Evolutionary conservation across 2,888 invertebrate species (phyloP).

Genomic region (Amphipoea lucens): DNA sequence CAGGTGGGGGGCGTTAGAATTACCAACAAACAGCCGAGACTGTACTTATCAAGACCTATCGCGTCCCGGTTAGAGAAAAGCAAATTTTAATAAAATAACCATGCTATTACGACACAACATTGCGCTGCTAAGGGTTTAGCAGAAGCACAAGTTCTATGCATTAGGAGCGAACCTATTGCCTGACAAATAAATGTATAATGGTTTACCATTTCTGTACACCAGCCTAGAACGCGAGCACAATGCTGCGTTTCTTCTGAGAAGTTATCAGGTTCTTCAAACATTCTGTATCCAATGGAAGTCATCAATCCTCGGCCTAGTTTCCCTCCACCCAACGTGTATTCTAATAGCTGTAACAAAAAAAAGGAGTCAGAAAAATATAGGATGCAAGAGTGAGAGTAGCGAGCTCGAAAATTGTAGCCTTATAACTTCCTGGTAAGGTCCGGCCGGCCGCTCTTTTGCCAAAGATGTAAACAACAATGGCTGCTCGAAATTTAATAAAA

Average conservation of each 20-base stretch:
- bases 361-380: neutral
- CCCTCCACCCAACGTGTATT: constrained; percentile 33
- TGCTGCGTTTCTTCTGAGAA: constrained; percentile 43
- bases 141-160: neutral
- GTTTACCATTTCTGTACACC: constrained; percentile 58
- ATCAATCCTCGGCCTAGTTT: constrained; percentile 45
- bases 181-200: neutral
- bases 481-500: too few relatives aligned
- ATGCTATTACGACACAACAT: neutral
- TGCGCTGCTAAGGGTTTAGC: neutral
- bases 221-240: constrained; percentile 51
- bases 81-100: neutral
- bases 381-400: neutral
- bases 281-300: constrained; percentile 36
- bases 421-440: too few relatives aligned
- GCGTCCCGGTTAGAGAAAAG: neutral
- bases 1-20: neutral
- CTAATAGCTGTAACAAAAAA: constrained; percentile 44
- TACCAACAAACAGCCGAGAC: neutral
- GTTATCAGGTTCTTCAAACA: constrained; percentile 44
- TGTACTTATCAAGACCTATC: neutral
- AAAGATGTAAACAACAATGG: too few relatives aligned
- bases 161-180: neutral
- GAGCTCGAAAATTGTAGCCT: neutral
- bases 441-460: too few relatives aligned